Conservation (phyloP, 2,888 invertebrate genomes). For the Eumacrocentrus americanus region DNA sequence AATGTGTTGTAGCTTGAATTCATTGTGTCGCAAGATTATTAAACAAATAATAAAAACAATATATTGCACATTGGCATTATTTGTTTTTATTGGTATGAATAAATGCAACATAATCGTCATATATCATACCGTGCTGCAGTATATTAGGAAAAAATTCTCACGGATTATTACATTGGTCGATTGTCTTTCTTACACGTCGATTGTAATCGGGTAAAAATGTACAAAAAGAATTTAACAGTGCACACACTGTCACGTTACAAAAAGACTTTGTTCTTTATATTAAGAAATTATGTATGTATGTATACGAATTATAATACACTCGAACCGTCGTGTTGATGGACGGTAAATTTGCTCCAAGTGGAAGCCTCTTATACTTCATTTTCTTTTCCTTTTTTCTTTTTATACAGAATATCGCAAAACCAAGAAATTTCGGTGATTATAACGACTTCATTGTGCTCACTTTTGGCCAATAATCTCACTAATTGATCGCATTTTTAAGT, state of each 20-base stretch:
- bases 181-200: too few species aligned
- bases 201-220: too few species aligned
- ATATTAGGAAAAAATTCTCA: too few species aligned
- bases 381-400: background rate
- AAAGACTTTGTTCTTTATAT: background rate
- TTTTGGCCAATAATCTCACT: conserved; percentile 15
- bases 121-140: too few species aligned
- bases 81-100: background rate
- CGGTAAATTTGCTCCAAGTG: conserved; percentile 16
- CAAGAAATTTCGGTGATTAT: background rate
- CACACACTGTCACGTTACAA: background rate
- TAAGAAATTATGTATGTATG: conserved; percentile 10
- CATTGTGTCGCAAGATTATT: background rate
- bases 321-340: conserved; percentile 17
- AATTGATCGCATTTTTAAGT: background rate
- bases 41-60: background rate
- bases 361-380: conserved; percentile 2
- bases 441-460: background rate
- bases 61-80: background rate
- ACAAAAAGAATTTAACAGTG: too few species aligned
- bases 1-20: background rate
- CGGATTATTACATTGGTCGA: too few species aligned
- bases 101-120: background rate
- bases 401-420: conserved; percentile 1
- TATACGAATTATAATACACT: conserved; percentile 21